Evolutionary conservation across 2,888 invertebrate species (phyloP).

Genomic region (Caradrina kadenii): DNA sequence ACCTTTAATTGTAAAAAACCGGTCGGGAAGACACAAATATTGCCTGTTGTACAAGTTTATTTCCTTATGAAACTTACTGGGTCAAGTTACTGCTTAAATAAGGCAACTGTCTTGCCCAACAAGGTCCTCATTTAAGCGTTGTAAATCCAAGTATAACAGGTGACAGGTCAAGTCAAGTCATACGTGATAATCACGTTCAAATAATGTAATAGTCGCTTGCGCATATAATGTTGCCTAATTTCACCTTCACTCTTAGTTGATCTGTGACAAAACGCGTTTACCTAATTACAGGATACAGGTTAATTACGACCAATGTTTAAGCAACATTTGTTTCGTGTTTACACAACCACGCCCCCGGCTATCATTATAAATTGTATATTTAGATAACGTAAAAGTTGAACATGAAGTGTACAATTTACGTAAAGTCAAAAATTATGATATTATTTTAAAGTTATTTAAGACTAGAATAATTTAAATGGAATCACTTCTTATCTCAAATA

Average conservation of each 20-base stretch:
- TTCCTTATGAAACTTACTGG: conserved; percentile 53
- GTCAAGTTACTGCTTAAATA: conserved; percentile 54
- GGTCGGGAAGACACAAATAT: conserved; percentile 44
- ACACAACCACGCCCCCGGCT: conserved; percentile 36
- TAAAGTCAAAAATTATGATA: neutral
- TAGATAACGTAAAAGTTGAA: conserved; percentile 1
- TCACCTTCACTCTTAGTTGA: conserved; percentile 63
- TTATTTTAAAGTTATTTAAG: conserved; percentile 3
- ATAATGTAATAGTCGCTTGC: conserved; percentile 36
- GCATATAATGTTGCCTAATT: conserved; percentile 52
- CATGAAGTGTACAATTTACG: neutral
- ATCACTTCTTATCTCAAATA: neutral
- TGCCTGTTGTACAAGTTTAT: conserved; percentile 44
- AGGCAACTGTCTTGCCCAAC: conserved; percentile 47
- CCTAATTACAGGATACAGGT: conserved; percentile 54
- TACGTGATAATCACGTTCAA: conserved; percentile 45
- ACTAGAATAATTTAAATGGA: neutral
- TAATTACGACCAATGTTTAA: conserved; percentile 51
- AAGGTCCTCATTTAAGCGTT: conserved; percentile 28
- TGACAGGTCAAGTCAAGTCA: conserved; percentile 59
- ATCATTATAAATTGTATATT: conserved; percentile 23
- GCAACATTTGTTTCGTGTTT: conserved; percentile 44
- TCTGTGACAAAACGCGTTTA: conserved; percentile 63
- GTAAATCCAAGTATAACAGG: conserved; percentile 38
- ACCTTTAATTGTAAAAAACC: conserved; percentile 41